Evolutionary conservation across 2,888 invertebrate genomes (phyloP).

Genomic region (Cosmorhoe ocellata): DNA sequence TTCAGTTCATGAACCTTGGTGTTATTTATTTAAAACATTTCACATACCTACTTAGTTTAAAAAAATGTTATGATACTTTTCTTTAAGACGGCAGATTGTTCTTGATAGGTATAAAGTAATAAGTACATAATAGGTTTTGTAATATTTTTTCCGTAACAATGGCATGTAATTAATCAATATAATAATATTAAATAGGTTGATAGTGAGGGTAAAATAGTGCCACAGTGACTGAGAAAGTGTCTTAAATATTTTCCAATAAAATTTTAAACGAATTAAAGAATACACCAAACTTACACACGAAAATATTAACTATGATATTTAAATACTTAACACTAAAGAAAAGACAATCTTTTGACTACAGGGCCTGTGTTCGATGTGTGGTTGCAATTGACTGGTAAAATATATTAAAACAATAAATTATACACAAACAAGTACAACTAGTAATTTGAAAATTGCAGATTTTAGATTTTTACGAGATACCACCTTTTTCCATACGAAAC

Average conservation of each 20-base stretch:
- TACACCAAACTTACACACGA: slow-evolving; percentile 55
- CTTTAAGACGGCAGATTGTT: too few species aligned
- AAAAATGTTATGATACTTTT: too few species aligned
- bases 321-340: slow-evolving; percentile 75
- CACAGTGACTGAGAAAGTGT: slow-evolving; percentile 28
- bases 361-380: slow-evolving; percentile 75
- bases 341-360: slow-evolving; percentile 66
- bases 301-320: slow-evolving; percentile 56
- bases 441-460: slow-evolving; percentile 39
- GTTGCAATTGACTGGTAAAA: slow-evolving; percentile 31
- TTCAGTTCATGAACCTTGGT: too few species aligned
- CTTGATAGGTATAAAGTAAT: too few species aligned
- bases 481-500: background rate
- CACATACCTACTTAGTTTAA: too few species aligned
- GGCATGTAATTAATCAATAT: too few species aligned
- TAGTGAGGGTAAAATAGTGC: slow-evolving; percentile 17
- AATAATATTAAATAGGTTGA: too few species aligned
- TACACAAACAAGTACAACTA: slow-evolving; percentile 56
- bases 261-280: slow-evolving; percentile 44
- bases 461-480: slow-evolving; percentile 34
- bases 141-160: slow-evolving; percentile 8
- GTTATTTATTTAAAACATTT: too few species aligned
- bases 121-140: too few species aligned
- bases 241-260: slow-evolving; percentile 36
- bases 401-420: slow-evolving; percentile 43